Evolutionary conservation across 1,140 invertebrate genomes (phyloP).

Genomic region (Orchestia grillus): DNA sequence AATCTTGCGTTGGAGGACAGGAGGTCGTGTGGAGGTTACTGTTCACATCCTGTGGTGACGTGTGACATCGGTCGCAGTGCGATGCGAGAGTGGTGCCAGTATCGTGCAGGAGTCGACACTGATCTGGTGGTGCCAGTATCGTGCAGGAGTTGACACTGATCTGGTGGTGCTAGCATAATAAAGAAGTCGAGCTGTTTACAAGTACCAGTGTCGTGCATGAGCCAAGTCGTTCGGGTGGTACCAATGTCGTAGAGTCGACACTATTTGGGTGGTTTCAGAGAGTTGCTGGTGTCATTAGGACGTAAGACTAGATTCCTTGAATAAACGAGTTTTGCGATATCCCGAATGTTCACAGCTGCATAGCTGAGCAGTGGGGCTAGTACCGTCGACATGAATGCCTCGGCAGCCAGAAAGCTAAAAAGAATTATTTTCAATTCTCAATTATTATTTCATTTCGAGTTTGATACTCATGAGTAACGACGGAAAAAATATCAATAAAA

Average conservation of each 20-base stretch:
- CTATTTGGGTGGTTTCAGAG: background rate
- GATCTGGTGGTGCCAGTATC: background rate
- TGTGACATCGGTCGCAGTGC: background rate
- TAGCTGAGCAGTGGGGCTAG: no score
- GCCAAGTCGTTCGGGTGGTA: background rate
- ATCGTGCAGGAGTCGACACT: background rate
- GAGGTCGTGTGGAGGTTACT: background rate
- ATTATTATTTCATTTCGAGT: no score
- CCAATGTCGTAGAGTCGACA: background rate
- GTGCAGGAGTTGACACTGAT: background rate
- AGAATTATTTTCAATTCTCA: no score
- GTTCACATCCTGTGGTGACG: background rate
- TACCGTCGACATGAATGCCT: no score
- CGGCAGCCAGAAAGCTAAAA: no score
- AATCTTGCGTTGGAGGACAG: background rate
- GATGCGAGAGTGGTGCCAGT: background rate
- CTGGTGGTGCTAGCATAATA: background rate
- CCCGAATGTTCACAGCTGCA: no score
- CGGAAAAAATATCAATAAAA: no score
- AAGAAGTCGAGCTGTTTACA: background rate
- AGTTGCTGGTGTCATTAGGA: no score
- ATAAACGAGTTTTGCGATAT: no score
- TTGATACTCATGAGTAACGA: no score
- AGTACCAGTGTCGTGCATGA: background rate
- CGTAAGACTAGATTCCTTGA: no score